Percentiles rank a stretch among this genome's conserved stretches.
phyloP scores from a whole-genome alignment of 2,888 invertebrate genomes.

The Caenorhabditis sp. region DNA sequence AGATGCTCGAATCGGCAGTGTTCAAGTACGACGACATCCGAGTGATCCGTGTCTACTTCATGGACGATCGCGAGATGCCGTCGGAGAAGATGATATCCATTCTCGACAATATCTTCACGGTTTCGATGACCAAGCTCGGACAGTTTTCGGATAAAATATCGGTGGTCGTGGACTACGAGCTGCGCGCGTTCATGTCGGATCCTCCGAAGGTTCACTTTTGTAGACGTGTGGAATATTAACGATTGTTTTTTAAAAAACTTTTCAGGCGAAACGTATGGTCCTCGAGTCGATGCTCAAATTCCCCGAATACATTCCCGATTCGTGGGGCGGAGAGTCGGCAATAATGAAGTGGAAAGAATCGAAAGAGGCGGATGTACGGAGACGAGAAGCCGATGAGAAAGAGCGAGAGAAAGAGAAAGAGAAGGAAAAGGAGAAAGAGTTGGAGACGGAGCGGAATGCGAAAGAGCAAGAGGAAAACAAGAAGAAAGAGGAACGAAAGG shows the following conservation, averaged over 20 bases:
- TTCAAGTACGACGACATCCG: slow-evolving; percentile 50
- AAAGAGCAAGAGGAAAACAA: slow-evolving; percentile 18
- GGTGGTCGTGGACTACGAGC: slow-evolving; percentile 25
- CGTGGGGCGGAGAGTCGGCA: slow-evolving; percentile 44
- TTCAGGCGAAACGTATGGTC: slow-evolving; percentile 29
- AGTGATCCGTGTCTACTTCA: slow-evolving; percentile 35
- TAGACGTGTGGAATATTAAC: background rate
- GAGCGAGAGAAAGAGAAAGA: slow-evolving; percentile 10
- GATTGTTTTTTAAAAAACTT: too few species aligned
- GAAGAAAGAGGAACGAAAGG: slow-evolving; percentile 12
- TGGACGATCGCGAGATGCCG: slow-evolving; percentile 31
- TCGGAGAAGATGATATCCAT: slow-evolving; percentile 15
- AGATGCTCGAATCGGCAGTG: slow-evolving; percentile 22
- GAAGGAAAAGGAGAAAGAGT: background rate
- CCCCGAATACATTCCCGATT: slow-evolving; percentile 45
- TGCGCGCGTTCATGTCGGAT: slow-evolving; percentile 28
- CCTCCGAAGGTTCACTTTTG: background rate
- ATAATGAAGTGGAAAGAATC: slow-evolving; percentile 29
- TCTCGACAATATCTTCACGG: slow-evolving; percentile 30
- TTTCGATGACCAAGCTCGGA: slow-evolving; percentile 32
- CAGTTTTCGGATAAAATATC: slow-evolving; percentile 42
- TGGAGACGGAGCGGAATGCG: background rate
- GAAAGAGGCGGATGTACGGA: slow-evolving; percentile 24
- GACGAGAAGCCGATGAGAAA: slow-evolving; percentile 20
- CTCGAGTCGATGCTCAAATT: slow-evolving; percentile 34